phyloP scores from a whole-genome alignment of 2,113 vertebrate species.

The Lagopus leucura region DNA sequence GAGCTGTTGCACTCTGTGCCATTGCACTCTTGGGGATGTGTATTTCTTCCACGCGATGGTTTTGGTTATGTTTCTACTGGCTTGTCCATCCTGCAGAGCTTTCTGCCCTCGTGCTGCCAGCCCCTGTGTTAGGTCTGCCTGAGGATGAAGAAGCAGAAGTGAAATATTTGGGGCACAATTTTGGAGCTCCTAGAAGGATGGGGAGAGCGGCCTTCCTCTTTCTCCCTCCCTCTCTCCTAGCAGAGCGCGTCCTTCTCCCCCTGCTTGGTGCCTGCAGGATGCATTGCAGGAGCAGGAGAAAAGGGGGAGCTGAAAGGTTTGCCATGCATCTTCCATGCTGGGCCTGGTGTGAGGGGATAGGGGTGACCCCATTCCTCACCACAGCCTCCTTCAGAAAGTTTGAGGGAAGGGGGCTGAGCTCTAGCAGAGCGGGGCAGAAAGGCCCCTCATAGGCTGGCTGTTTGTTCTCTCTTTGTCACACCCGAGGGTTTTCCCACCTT shows the following conservation, averaged over 20 bases:
- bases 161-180: not conserved
- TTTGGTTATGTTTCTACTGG: not conserved
- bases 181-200: not conserved
- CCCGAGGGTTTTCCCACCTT: not conserved
- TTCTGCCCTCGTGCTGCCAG: not conserved
- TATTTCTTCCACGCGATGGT: not conserved
- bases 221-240: not conserved
- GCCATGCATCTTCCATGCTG: not conserved
- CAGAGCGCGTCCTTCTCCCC: not conserved
- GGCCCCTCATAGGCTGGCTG: not conserved
- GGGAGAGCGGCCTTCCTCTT: not conserved
- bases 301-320: not conserved
- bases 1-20: not conserved
- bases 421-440: not conserved
- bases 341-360: too few relatives aligned
- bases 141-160: not conserved
- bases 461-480: not conserved
- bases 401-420: not conserved
- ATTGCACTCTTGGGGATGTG: not conserved
- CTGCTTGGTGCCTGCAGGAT: not conserved
- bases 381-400: constrained; percentile 3
- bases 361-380: not conserved
- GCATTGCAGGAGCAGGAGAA: not conserved
- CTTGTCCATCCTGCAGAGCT: not conserved
- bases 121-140: accelerated